phyloP scores from a whole-genome alignment of 1,140 invertebrate genomes.

The Piezodorus guildinii region DNA sequence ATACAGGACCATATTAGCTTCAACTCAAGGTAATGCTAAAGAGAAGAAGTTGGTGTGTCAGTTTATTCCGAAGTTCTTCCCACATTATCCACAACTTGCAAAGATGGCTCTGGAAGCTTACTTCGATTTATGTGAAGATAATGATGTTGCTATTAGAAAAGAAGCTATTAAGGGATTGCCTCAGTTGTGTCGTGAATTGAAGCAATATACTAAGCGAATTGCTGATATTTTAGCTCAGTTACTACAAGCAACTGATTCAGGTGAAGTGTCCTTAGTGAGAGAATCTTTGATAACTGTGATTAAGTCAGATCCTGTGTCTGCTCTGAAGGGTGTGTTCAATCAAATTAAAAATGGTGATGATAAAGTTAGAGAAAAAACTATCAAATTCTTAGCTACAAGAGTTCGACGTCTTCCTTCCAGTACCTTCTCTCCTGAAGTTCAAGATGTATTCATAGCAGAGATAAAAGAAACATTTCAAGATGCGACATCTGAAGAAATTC shows the following conservation, averaged over 20 bases:
- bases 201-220: slow-evolving; percentile 54
- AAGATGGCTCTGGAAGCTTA: slow-evolving; percentile 82
- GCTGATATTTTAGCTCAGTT: slow-evolving; percentile 86
- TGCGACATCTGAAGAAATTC: slow-evolving; percentile 84
- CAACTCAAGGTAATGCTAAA: slow-evolving; percentile 71
- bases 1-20: slow-evolving; percentile 74
- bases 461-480: slow-evolving; percentile 81
- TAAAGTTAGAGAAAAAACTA: slow-evolving; percentile 69
- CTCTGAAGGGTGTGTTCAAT: slow-evolving; percentile 72
- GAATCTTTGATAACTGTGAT: slow-evolving; percentile 52
- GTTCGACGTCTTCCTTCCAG: slow-evolving; percentile 53
- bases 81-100: slow-evolving; percentile 73
- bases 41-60: slow-evolving; percentile 89
- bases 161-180: slow-evolving; percentile 92
- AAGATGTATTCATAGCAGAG: slow-evolving; percentile 73
- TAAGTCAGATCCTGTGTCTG: slow-evolving; percentile 50
- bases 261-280: slow-evolving; percentile 67
- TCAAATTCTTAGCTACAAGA: slow-evolving; percentile 76
- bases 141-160: slow-evolving; percentile 81
- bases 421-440: slow-evolving; percentile 58
- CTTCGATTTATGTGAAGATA: slow-evolving; percentile 91
- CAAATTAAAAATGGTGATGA: slow-evolving; percentile 71
- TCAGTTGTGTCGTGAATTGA: slow-evolving; percentile 70
- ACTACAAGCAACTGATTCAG: slow-evolving; percentile 69
- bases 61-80: slow-evolving; percentile 90